These are phyloP conservation scores for Lanius collurio DNA, from an alignment of 2,113 vertebrate species.

Conservation along the genomic window DNA sequence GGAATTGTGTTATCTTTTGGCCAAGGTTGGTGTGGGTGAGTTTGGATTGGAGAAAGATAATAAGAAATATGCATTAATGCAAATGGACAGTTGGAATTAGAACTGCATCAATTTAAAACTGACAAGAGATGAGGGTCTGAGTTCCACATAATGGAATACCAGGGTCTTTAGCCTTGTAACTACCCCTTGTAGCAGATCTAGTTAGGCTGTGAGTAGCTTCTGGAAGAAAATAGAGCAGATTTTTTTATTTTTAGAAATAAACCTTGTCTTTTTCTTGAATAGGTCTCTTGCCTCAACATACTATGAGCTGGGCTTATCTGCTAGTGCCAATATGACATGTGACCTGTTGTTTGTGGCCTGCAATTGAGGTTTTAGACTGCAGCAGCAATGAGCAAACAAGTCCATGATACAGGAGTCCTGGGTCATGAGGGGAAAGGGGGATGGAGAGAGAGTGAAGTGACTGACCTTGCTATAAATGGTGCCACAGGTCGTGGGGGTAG, in stretches of 20 bases:
- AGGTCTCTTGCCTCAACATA: neutral
- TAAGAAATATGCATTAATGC: neutral
- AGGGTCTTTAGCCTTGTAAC: neutral
- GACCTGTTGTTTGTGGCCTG: neutral
- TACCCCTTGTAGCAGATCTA: neutral
- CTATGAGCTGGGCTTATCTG: neutral
- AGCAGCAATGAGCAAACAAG: slow-evolving; percentile 39
- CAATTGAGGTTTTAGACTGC: neutral
- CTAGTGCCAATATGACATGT: neutral
- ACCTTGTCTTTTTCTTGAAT: neutral
- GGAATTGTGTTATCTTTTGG: neutral
- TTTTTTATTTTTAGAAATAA: neutral
- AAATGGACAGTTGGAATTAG: neutral
- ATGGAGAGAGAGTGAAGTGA: slow-evolving; percentile 1
- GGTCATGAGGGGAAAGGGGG: slow-evolving; percentile 35
- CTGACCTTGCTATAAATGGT: neutral
- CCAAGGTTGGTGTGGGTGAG: neutral
- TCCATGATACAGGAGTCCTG: neutral
- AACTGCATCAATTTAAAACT: neutral
- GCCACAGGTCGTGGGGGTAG: neutral
- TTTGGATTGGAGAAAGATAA: neutral
- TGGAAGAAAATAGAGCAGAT: neutral
- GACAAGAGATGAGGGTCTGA: neutral
- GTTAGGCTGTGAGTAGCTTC: neutral
- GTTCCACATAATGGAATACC: neutral